phyloP scores from a whole-genome alignment of 2,797 vertebrate species.

The Harpagifer antarcticus region DNA sequence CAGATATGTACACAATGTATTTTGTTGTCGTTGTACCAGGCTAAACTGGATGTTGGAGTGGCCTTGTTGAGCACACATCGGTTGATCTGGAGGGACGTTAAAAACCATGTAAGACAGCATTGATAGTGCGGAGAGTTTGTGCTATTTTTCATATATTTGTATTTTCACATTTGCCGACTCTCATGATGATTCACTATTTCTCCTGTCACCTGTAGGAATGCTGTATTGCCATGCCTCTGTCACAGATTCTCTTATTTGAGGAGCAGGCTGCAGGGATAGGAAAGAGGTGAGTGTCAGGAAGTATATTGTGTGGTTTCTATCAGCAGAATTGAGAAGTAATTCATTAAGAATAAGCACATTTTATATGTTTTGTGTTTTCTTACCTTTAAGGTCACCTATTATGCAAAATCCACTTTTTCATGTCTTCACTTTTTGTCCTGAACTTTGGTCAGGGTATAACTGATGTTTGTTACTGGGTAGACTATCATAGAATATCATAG shows the following conservation, averaged over 20 bases:
- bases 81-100: slow-evolving; percentile 95
- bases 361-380: not conserved
- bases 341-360: not conserved
- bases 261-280: slow-evolving; percentile 97
- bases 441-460: not conserved
- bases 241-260: slow-evolving; percentile 95
- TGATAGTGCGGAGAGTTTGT: not conserved
- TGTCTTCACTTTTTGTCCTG: too few species aligned
- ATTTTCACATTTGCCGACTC: not conserved
- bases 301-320: not conserved
- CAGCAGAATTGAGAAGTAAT: not conserved
- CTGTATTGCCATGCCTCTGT: slow-evolving; percentile 92
- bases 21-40: slow-evolving; percentile 75
- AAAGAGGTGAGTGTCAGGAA: slow-evolving; percentile 88
- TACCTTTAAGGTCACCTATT: not conserved
- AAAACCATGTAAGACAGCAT: slow-evolving; percentile 90
- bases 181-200: not conserved
- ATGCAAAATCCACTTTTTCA: too few species aligned
- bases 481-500: not conserved
- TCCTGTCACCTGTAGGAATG: slow-evolving; percentile 86
- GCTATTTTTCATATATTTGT: not conserved
- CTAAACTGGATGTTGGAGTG: slow-evolving; percentile 91
- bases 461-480: not conserved
- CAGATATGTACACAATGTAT: not conserved
- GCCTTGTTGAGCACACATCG: slow-evolving; percentile 94